Percentiles rank a stretch among this genome's conserved stretches.
Evolutionary conservation across 2,888 invertebrate species (phyloP).

Genomic region (Nomada goodeniana): DNA sequence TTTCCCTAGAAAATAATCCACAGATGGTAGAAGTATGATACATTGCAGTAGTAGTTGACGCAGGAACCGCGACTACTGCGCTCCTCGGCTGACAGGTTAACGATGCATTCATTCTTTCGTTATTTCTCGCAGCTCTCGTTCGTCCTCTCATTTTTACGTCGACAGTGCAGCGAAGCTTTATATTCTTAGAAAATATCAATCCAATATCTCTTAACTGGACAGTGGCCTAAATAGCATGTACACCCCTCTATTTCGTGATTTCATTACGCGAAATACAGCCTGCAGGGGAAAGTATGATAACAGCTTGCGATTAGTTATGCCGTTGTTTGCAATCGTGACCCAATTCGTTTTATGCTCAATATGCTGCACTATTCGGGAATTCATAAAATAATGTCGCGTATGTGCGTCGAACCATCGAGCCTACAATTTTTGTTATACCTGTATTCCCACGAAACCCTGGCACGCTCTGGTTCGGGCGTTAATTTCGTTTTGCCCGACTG

Average conservation of each 20-base stretch:
- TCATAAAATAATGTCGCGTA: constrained; percentile 7
- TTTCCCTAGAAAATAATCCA: neutral
- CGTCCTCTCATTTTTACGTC: neutral
- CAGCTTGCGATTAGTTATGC: neutral
- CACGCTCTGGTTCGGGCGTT: neutral
- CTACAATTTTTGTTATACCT: neutral
- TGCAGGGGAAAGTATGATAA: neutral
- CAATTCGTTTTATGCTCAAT: constrained; percentile 12
- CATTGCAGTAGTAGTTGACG: no score
- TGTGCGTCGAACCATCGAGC: neutral
- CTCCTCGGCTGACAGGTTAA: constrained; percentile 25
- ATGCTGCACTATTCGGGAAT: no score
- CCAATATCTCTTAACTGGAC: neutral
- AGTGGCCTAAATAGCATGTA: neutral
- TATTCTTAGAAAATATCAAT: neutral
- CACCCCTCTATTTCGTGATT: neutral
- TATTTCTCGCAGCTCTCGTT: constrained; percentile 31
- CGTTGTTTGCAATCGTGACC: constrained; percentile 5
- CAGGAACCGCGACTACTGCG: neutral
- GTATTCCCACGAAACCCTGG: neutral
- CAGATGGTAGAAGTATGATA: no score
- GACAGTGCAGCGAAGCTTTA: neutral
- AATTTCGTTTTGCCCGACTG: neutral
- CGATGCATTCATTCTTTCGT: constrained; percentile 24
- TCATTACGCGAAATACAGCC: neutral